phyloP scores from a whole-genome alignment of 2,113 vertebrate species.

The Tragulus kanchil region DNA sequence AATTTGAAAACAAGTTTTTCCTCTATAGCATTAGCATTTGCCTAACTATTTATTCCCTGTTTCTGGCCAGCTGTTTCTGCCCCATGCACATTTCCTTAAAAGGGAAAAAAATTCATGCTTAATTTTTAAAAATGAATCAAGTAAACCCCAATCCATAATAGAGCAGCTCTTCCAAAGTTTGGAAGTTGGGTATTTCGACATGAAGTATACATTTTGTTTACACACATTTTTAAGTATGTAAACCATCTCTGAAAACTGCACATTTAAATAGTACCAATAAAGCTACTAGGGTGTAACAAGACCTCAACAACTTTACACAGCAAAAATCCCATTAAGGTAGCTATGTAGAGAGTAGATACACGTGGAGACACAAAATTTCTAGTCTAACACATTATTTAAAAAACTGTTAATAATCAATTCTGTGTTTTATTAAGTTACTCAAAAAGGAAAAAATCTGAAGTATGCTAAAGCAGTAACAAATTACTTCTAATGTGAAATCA shows the following conservation, averaged over 20 bases:
- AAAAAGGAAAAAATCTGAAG: constrained; percentile 2
- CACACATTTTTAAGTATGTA: constrained; percentile 31
- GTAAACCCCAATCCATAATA: constrained; percentile 41
- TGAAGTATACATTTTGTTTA: not conserved
- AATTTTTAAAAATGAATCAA: constrained; percentile 30
- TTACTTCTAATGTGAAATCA: constrained; percentile 49
- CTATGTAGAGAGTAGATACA: not conserved
- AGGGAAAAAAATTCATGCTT: constrained; percentile 67
- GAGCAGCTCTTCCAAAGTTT: constrained; percentile 61
- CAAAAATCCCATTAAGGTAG: constrained; percentile 12
- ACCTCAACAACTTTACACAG: not conserved
- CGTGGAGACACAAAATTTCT: not conserved
- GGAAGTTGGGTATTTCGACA: not conserved
- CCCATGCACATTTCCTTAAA: too few relatives aligned
- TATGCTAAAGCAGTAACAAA: not conserved
- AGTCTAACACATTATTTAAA: not conserved
- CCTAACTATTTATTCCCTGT: too few relatives aligned
- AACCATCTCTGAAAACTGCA: constrained; percentile 50
- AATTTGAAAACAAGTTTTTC: constrained; percentile 45
- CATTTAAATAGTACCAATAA: constrained; percentile 42
- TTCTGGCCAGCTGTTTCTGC: too few relatives aligned
- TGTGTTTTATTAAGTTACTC: not conserved
- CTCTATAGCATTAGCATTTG: not conserved
- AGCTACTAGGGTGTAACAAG: constrained; percentile 28
- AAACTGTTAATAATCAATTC: not conserved